Percentiles rank a stretch among this genome's conserved stretches.
phyloP scores from a whole-genome alignment of 2,888 invertebrate species.

The Leucania comma region DNA sequence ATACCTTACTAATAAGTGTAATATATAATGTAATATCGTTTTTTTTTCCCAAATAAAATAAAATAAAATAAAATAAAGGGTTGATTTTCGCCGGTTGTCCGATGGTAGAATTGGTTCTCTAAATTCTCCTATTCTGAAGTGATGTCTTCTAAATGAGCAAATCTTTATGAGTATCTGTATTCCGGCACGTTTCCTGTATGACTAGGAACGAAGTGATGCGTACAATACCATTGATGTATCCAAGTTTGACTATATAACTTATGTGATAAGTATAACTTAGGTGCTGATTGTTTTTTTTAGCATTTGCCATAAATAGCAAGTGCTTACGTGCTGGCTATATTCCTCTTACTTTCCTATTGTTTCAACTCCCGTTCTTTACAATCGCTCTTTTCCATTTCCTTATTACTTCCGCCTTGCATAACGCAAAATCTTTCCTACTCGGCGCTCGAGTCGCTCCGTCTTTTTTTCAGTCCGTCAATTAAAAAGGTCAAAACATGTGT shows the following conservation, averaged over 20 bases:
- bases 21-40: too few relatives aligned
- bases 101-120: slow-evolving; percentile 14
- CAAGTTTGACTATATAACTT: slow-evolving; percentile 8
- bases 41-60: too few relatives aligned
- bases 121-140: not conserved
- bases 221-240: slow-evolving; percentile 15
- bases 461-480: slow-evolving; percentile 65
- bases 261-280: slow-evolving; percentile 16
- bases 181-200: slow-evolving; percentile 17
- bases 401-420: slow-evolving; percentile 64
- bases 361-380: slow-evolving; percentile 50
- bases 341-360: slow-evolving; percentile 60
- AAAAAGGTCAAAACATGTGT: slow-evolving; percentile 64
- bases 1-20: too few relatives aligned
- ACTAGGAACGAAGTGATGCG: not conserved
- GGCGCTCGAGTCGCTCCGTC: slow-evolving; percentile 52
- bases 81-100: too few relatives aligned
- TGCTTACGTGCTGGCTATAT: slow-evolving; percentile 24
- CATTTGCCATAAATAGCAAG: slow-evolving; percentile 30
- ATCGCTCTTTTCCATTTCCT: slow-evolving; percentile 60
- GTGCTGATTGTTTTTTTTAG: slow-evolving; percentile 30
- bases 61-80: too few relatives aligned
- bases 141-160: slow-evolving; percentile 23
- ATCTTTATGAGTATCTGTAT: slow-evolving; percentile 29
- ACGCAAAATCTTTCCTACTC: slow-evolving; percentile 54